Evolutionary conservation across 2,888 invertebrate genomes (phyloP), one percentile per base, ranked within the genome.

Genomic region (Boloria selene): DNA sequence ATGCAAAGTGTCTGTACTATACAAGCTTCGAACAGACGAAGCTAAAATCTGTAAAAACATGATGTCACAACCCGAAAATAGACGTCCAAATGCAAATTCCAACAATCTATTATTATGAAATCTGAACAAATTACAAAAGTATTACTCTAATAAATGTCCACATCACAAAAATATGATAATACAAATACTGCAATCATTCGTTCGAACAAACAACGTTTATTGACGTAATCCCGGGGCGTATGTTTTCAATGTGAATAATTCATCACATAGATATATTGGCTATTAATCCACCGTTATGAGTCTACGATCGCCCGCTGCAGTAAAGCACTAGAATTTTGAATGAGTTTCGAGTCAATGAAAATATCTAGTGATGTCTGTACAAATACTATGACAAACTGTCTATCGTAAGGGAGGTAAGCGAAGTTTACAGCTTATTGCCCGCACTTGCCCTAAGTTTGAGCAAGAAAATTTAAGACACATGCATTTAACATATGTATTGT

Each of bases 241-340:
- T 71, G 71, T 69, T 64, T 62, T 18, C 38, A 49, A 45, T 63
- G 31, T 38, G 69, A 71, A 71, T 71, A 60, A 71, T 71, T 67
- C 69, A 69, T 69, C 16, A 18, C 49, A 47, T 59, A 47, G 51
- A 45, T 26, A 42, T 65, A 65, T 68, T 62, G 68, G 51, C 58
- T 65, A 69, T 52, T 71, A 71, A 71, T 67, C 69, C 63, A 64
- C 64, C 54, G 69, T 69, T 64, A 65, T 63, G 67, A 67, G 55
- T 42, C 47, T 50, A 49, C 26, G 45, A 14, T 42, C 17, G 14
- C 18, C 13, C 17, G 16, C 17, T 38, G 54, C 42, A 55, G 42
- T 55, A 55, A 55, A 55, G 42, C 18, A 55, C 42, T 55, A 17
- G 42, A 42, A 44, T 54, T 54, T 54, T 54, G 54, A 38, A 54